Conservation (phyloP, 2,888 invertebrate species). For the Drosophila meridiana region DNA sequence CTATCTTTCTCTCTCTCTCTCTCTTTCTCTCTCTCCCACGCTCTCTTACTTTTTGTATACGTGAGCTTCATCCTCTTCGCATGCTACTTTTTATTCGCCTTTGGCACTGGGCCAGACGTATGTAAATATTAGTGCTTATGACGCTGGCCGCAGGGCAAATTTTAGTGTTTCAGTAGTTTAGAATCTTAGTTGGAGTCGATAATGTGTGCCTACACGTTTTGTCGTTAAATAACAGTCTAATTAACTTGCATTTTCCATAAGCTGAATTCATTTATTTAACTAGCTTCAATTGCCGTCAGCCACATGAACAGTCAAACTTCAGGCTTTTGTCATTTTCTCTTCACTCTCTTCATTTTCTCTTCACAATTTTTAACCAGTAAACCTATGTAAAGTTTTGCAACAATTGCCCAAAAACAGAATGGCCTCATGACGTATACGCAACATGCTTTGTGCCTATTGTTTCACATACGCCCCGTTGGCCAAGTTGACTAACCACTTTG, state of each 20-base stretch:
- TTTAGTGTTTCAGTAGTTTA: not conserved
- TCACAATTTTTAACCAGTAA: not conserved
- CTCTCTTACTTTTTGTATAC: not conserved
- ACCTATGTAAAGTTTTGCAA: not conserved
- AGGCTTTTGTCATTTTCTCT: not conserved
- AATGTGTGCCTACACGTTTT: not conserved
- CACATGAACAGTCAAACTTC: not conserved
- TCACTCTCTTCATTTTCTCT: not conserved
- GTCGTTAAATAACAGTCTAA: conserved; percentile 43
- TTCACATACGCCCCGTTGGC: conserved; percentile 33
- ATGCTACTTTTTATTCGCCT: conserved; percentile 4
- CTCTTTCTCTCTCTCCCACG: not conserved
- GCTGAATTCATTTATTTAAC: conserved; percentile 29
- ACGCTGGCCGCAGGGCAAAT: conserved; percentile 21
- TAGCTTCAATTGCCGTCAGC: not conserved
- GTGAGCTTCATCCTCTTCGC: not conserved
- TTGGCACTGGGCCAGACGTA: conserved; percentile 12
- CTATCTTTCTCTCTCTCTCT: not conserved
- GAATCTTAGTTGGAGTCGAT: not conserved
- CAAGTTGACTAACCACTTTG: not conserved
- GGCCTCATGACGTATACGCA: conserved; percentile 29
- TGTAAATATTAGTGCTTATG: conserved; percentile 27
- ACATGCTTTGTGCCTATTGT: conserved; percentile 3
- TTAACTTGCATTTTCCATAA: conserved; percentile 52
- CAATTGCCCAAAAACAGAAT: conserved; percentile 4